A percentile compares a stretch with the other conserved stretches of the same genome.
phyloP scores from a whole-genome alignment of 2,113 vertebrate genomes.

The Lutjanus erythropterus region DNA sequence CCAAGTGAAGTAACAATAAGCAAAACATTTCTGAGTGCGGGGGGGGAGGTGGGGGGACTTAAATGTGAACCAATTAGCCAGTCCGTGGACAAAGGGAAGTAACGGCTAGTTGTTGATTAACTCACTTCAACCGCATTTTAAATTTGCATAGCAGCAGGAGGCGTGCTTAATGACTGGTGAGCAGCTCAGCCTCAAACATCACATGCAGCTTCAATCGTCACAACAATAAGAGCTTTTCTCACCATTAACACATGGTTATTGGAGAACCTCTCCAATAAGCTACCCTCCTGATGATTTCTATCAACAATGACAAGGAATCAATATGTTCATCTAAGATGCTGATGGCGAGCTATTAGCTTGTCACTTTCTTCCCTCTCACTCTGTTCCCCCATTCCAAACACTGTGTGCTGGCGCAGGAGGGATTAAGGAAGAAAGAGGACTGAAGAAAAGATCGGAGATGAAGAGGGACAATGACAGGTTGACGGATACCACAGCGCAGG shows the following conservation, averaged over 20 bases:
- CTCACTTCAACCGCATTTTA: conserved; percentile 50
- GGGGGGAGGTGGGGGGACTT: not conserved
- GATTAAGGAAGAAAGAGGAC: conserved; percentile 59
- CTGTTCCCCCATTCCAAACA: conserved; percentile 23
- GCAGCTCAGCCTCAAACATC: conserved; percentile 21
- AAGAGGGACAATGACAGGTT: conserved; percentile 65
- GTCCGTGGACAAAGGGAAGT: conserved; percentile 46
- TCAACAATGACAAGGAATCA: conserved; percentile 49
- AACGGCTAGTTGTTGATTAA: conserved; percentile 60
- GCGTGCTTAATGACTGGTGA: conserved; percentile 44
- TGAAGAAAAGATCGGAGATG: conserved; percentile 58
- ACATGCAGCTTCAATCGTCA: conserved; percentile 20
- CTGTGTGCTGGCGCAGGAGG: conserved; percentile 26
- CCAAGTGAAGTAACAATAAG: not conserved
- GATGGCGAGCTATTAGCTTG: conserved; percentile 28
- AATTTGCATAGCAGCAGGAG: conserved; percentile 71
- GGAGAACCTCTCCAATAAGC: conserved; percentile 18
- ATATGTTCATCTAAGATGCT: conserved; percentile 45
- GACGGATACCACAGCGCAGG: conserved; percentile 64
- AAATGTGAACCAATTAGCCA: conserved; percentile 37
- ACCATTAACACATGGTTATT: conserved; percentile 3
- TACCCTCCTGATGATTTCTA: conserved; percentile 23
- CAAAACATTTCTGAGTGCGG: not conserved
- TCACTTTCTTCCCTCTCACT: conserved; percentile 40
- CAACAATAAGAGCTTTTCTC: conserved; percentile 19